These are phyloP conservation scores for Naja naja DNA, from an alignment of 2,113 vertebrate species.

Conservation along the genomic window DNA sequence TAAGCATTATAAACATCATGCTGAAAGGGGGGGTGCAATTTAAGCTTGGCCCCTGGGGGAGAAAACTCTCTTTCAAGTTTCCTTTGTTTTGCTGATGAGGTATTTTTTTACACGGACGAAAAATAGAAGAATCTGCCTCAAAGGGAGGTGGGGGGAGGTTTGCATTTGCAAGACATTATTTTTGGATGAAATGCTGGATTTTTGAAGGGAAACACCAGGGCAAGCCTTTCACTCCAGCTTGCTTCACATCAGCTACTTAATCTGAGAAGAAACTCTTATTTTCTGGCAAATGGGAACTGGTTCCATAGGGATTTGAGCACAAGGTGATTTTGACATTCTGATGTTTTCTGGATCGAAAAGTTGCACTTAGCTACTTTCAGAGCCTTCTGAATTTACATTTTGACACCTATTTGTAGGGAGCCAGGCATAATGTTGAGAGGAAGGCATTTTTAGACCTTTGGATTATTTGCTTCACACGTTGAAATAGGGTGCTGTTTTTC, in stretches of 20 bases:
- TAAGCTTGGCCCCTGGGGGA: conserved; percentile 59
- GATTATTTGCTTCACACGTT: not conserved
- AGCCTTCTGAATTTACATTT: not conserved
- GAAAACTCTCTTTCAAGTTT: conserved; percentile 61
- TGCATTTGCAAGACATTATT: not conserved
- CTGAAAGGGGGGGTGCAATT: conserved; percentile 58
- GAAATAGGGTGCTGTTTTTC: not conserved
- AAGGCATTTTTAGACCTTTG: not conserved
- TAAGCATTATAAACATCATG: conserved; percentile 61
- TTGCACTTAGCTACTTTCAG: not conserved
- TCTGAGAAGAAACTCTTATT: not conserved
- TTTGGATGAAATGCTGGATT: not conserved
- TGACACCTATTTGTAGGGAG: not conserved
- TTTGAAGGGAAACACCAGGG: not conserved
- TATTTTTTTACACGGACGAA: conserved; percentile 29
- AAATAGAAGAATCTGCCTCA: not conserved
- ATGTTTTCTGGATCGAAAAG: not conserved
- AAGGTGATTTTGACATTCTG: not conserved
- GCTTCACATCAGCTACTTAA: no score
- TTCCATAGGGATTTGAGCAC: not conserved
- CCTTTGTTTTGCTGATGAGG: conserved; percentile 40
- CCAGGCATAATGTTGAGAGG: not conserved
- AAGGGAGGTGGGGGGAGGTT: no score
- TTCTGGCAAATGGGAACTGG: not conserved
- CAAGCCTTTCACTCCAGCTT: not conserved